Base-by-base conservation (phyloP, 2,888 invertebrate species). In the Galerucella nymphaeae region DNA sequence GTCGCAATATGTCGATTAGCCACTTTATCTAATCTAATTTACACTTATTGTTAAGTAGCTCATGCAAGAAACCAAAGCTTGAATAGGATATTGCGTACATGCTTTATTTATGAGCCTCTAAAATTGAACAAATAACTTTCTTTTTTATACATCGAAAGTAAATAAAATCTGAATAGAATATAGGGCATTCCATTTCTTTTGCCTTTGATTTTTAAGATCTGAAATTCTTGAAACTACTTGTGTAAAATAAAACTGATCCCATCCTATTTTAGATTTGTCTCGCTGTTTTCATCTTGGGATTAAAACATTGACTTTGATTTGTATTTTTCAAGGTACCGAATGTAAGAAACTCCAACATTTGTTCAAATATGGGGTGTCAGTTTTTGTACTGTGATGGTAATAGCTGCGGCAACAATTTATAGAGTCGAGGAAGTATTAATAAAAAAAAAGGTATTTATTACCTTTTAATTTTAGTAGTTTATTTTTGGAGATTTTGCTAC, bases 331-430 rank as follows among this genome's bases (percentile, higher is more conserved):
- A 77, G 77, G 77, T 77, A 48, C 66, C 75, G 45, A 70, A 69
- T 66, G 64, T 75, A 72, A 75, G 73, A 74, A 77, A 77, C 58
- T 45, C 75, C 75, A 77, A 72, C 73, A 77, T 77, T 72, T 77
- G 77, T 75, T 76, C 77, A 71, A 75, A 77, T 75, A 75, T 77
- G 77, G 77, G 76, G 69, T 77, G 77, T 76, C 77, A 77, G 77
- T 77, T 77, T 75, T 75, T 77, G 66, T 77, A 77, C 73, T 77
- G 77, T 74, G 77, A 77, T 74, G 76, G 76, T 66, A 77, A 76
- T 69, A 76, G 72, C 73, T 76, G 77, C 72, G 70, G 67, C 57
- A 73, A 73, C 71, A 76, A 75, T 69, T 69, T 75, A 61, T 75
- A 75, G 53, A 55, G 66, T 65, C 66, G 16, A 45, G 61, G 71